Base-by-base conservation (phyloP, 23 tunicate species). In the Diplosoma virens region DNA sequence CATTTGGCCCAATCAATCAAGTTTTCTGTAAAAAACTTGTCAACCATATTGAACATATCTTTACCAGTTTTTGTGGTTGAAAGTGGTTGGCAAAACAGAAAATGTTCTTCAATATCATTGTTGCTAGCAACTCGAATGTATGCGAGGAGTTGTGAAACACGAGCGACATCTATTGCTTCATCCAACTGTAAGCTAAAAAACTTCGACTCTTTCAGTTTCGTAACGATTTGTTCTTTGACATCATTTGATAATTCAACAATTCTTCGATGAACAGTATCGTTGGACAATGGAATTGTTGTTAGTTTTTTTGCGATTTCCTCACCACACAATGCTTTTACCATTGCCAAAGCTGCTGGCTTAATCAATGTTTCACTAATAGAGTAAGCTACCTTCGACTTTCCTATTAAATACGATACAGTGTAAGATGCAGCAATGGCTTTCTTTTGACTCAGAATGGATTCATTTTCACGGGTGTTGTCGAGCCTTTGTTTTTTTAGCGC, bases 271-370 rank as follows among this genome's bases (percentile, higher is more conserved):
- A 55, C 63, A 55, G 63, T 55, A 55, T 55, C 63, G 21, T 16
- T 55, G 63, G 63, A 55, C 63, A 55, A 55, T 55, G 63, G 63
- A 55, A 55, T 20, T 55, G 63, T 55, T 55, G 24, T 55, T 55
- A 55, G 63, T 55, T 55, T 55, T n/a, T n/a, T 55, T 55, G 63
- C 17, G 63, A 25, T 20, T 55, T 55, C 63, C 24, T 55, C 63
- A 55, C 63, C 63, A 20, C 63, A 55, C 63, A 11, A 22, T 55
- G 63, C 63, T 55, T 55, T 55, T 55, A 55, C 63, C 63, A 55
- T 55, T 55, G 63, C 63, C 63, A 55, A 16, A 55, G 63, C 63
- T 55, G 63, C 63, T n/a, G n/a, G n/a, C n/a, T n/a, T n/a, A n/a
- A n/a, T n/a, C n/a, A n/a, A n/a, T n/a, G n/a, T n/a, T n/a, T n/a